phyloP scores from a whole-genome alignment of 2,888 invertebrate species.

The Steinernema hermaphroditum region DNA sequence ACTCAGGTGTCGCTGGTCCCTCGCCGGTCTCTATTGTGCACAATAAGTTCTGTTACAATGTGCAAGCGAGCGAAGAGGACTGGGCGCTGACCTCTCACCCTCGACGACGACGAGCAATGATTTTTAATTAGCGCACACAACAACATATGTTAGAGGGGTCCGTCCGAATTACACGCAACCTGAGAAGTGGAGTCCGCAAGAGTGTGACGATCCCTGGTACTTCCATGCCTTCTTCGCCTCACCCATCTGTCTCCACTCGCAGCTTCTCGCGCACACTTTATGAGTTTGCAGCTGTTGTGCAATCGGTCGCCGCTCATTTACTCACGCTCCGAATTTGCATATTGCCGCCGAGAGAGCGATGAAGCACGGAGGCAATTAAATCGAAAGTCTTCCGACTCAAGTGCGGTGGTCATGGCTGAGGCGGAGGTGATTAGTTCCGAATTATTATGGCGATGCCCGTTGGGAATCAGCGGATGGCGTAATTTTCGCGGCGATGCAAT shows the following conservation, averaged over 20 bases:
- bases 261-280: neutral
- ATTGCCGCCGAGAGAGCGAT: conserved; percentile 3
- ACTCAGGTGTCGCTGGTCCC: too few relatives aligned
- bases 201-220: too few relatives aligned
- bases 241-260: too few relatives aligned
- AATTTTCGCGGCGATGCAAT: neutral
- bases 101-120: conserved; percentile 17
- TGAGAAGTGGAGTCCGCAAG: conserved; percentile 16
- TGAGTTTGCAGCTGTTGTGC: conserved; percentile 29
- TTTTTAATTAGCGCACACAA: conserved; percentile 26
- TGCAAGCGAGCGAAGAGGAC: too few relatives aligned
- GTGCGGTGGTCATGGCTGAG: too few relatives aligned
- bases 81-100: neutral
- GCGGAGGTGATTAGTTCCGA: conserved; percentile 20
- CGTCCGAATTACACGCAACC: conserved; percentile 25
- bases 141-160: conserved; percentile 12
- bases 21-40: neutral
- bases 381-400: neutral
- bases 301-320: conserved; percentile 23
- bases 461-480: conserved; percentile 12
- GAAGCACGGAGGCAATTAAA: neutral
- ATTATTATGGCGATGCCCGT: conserved; percentile 26
- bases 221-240: too few relatives aligned
- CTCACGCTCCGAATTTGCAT: conserved; percentile 16
- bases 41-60: conserved; percentile 29